Evolutionary conservation across 2,113 vertebrate species (phyloP), one percentile per base, ranked within the genome.

Genomic region (Pionites leucogaster): DNA sequence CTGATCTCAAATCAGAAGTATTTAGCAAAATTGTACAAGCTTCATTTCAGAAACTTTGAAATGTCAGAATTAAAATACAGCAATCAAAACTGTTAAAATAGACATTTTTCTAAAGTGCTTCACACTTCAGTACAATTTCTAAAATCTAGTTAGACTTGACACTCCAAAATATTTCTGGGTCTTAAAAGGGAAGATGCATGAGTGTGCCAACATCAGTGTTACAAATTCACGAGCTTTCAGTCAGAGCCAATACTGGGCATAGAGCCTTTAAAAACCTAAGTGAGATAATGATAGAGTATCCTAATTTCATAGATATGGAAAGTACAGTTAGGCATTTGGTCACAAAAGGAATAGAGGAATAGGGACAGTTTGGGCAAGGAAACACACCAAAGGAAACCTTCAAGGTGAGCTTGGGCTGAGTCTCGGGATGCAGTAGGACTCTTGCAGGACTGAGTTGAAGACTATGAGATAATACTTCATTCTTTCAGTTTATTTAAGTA

Each of bases 181-280:
- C 47, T 92, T 90, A 55, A 78, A 92, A 95, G 42, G 35, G 47
- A 90, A 93, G 71, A 49, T 69, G 50, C 42, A 50, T 1, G 6
- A n/a, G 49, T n/a, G 20, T 95, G 83, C 83, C 90, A 96, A 59
- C 42, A 59, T 84, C 63, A 91, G 13, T 89, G 74, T 93, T 53
- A 64, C 7, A 67, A 93, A 91, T 79, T 81, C 35, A 59, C 33
- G 69, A 68, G 55, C 52, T 91, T 94, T 91, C 92, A 91, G 65
- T 78, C 62, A 82, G 42, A 92, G 82, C 44, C 69, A 95, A 39
- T 89, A 91, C 62, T 83, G 31, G 31, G 64, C 50, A 72, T 18
- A 47, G 50, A 84, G 31, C 23, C 55, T 78, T 90, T 82, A 55
- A 90, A 92, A 85, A 24, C 57, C 35, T 91, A 39, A 71, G 65